Percentiles rank a stretch among this genome's conserved stretches.
Evolutionary conservation across 2,888 invertebrate genomes (phyloP).

Genomic region (Odontocolon sp.): DNA sequence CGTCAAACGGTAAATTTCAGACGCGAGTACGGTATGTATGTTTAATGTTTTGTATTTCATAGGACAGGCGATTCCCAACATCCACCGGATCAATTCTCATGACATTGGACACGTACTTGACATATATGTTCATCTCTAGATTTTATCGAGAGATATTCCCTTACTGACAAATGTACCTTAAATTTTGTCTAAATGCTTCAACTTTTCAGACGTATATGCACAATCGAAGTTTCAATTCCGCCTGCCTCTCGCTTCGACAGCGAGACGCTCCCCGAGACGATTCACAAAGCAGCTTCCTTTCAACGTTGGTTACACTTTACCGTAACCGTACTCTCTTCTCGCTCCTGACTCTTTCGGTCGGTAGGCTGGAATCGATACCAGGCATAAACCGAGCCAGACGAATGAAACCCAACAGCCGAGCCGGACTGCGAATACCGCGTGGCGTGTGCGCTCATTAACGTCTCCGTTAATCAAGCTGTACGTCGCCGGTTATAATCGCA

Average conservation of each 20-base stretch:
- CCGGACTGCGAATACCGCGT: slow-evolving; percentile 47
- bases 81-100: slow-evolving; percentile 21
- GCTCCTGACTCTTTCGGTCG: slow-evolving; percentile 10
- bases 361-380: slow-evolving; percentile 66
- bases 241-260: too few species aligned
- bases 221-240: too few species aligned
- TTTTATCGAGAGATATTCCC: slow-evolving; percentile 44
- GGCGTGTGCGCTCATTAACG: slow-evolving; percentile 67
- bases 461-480: slow-evolving; percentile 69
- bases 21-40: too few species aligned
- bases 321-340: slow-evolving; percentile 21
- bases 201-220: too few species aligned
- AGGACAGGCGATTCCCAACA: not conserved
- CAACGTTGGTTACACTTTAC: not conserved
- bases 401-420: slow-evolving; percentile 44
- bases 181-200: too few species aligned
- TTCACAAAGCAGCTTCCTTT: slow-evolving; percentile 14
- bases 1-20: too few species aligned
- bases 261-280: too few species aligned
- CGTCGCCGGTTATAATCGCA: slow-evolving; percentile 25
- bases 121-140: slow-evolving; percentile 26
- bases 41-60: too few species aligned
- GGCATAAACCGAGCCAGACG: slow-evolving; percentile 21
- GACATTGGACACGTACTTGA: slow-evolving; percentile 31
- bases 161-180: slow-evolving; percentile 24